Base-by-base conservation (phyloP, 2,888 invertebrate species). In the Agonopterix heracliana region DNA sequence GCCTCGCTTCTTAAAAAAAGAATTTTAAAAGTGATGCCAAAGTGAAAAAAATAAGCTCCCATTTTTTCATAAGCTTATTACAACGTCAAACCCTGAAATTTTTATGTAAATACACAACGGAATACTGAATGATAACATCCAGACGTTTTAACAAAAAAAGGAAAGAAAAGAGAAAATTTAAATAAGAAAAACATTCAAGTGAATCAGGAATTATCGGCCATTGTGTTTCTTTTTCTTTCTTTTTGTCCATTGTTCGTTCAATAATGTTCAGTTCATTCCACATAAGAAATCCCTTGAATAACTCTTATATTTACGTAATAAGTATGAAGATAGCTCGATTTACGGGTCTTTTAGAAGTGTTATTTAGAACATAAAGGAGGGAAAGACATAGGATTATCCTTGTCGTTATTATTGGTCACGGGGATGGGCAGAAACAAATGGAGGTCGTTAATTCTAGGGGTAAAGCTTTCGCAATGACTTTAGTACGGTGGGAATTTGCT, bases 131-230 rank as follows among this genome's bases (percentile, higher is more conserved):
- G n/a, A 38, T n/a, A 38, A n/a, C 38, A 38, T n/a, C 10, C 38
- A 38, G 38, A 38, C 38, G 38, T 38, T n/a, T n/a, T 38, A 9
- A 26, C 26, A 26, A 26, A 2, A 26, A 26, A 26, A 26, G 41
- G 41, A 44, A 10, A 26, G 26, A 46, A 44, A 26, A 41, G 41
- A 50, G 46, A 14, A 44, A 41, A 50, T 50, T 50, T 50, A 46
- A 47, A 50, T 50, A 47, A 47, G 47, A 47, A 50, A 47, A 50
- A 45, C 50, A 47, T 50, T 13, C 9, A 34, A 45, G 45, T 41
- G 36, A 13, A 40, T 26, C 17, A n/a, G 47, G 45, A 45, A 50
- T 47, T 47, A 45, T 41, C 44, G 50, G 36, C 50, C 36, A 42
- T 50, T 50, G 50, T 47, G 44, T 14, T 12, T 47, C 38, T 13